These are phyloP conservation scores for Bombus balteatus DNA, from an alignment of 1,140 invertebrate species.

Conservation along the genomic window DNA sequence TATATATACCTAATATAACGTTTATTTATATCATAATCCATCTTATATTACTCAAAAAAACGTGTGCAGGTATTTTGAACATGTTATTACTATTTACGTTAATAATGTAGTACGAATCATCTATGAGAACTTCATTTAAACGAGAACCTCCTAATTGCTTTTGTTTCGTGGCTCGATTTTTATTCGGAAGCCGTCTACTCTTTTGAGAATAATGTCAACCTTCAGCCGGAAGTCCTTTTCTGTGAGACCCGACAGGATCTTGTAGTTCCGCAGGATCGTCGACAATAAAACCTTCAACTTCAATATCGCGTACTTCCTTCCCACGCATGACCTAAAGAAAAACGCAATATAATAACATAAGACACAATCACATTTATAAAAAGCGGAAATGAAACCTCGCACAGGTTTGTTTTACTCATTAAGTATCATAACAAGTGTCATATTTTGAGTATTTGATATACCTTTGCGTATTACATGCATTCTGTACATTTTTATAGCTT, in stretches of 20 bases:
- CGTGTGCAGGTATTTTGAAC: too few species aligned
- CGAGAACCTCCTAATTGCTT: neutral
- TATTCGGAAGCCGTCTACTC: conserved; percentile 81
- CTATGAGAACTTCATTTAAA: neutral
- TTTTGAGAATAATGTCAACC: conserved; percentile 82
- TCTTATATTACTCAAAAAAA: too few species aligned
- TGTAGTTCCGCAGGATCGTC: conserved; percentile 85
- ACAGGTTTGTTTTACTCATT: too few species aligned
- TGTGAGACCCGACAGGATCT: conserved; percentile 78
- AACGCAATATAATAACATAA: too few species aligned
- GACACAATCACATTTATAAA: too few species aligned
- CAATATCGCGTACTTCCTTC: conserved; percentile 88
- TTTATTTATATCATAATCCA: too few species aligned
- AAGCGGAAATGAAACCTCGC: too few species aligned
- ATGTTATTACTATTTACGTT: neutral
- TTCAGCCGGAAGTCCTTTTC: conserved; percentile 79
- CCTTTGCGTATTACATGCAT: too few species aligned
- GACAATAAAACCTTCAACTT: conserved; percentile 87
- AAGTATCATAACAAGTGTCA: too few species aligned
- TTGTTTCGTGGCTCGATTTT: conserved; percentile 76
- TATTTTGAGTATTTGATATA: too few species aligned
- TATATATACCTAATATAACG: neutral
- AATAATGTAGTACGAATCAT: too few species aligned
- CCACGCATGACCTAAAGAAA: conserved; percentile 83
- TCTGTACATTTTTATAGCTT: too few species aligned